Conservation (phyloP, 64 coral and sea anemone genomes). For the Pocillopora damicornis region DNA sequence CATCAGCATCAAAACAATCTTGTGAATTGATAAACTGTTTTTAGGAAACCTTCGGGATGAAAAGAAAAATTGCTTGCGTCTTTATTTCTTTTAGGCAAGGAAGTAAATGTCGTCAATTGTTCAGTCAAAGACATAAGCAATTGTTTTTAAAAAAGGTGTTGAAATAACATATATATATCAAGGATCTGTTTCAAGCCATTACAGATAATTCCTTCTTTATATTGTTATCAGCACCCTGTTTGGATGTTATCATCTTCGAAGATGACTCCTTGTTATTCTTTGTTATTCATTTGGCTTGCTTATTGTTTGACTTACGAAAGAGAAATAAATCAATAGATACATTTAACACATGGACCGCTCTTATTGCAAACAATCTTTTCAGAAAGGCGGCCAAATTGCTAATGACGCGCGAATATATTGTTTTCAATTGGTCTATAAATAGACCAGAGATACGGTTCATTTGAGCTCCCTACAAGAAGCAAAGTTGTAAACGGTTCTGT, state of each 20-base stretch:
- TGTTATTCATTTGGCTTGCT: constrained; percentile 41
- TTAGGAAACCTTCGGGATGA: neutral
- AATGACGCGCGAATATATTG: constrained; percentile 40
- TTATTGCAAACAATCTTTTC: constrained; percentile 28
- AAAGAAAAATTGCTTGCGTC: neutral
- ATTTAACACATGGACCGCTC: constrained; percentile 38
- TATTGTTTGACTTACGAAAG: constrained; percentile 17
- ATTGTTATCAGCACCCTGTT: constrained; percentile 12
- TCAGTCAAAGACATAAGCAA: neutral
- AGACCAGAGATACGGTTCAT: constrained; percentile 30
- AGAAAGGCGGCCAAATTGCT: constrained; percentile 22
- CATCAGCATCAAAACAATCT: neutral
- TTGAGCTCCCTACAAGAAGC: constrained; percentile 16
- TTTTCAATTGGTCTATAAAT: constrained; percentile 49
- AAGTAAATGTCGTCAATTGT: neutral
- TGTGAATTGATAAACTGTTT: neutral
- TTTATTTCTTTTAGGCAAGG: too few species aligned
- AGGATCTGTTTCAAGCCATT: neutral
- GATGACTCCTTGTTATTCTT: constrained; percentile 43
- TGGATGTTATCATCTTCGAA: constrained; percentile 19
- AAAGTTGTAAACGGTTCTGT: constrained; percentile 19
- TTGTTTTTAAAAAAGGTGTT: neutral
- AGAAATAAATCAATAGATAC: constrained; percentile 41
- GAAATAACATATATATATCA: neutral
- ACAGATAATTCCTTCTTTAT: neutral